Conservation (phyloP, 1,140 invertebrate species). For the Dendroctonus ponderosae region DNA sequence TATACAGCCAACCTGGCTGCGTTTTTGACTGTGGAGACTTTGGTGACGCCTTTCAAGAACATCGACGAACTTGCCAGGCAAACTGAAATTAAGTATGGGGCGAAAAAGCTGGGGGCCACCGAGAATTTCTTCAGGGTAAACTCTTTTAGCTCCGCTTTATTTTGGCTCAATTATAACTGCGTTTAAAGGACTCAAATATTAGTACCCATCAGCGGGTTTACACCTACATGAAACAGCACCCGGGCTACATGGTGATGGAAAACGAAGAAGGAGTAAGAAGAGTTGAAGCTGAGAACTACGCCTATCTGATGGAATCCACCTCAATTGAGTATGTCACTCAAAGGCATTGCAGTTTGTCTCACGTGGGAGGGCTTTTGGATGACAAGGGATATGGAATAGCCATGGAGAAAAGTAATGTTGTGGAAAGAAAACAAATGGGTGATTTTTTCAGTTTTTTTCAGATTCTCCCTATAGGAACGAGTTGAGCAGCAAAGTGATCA, state of each 20-base stretch:
- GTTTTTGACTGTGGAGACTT: conserved; percentile 88
- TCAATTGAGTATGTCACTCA: conserved; percentile 69
- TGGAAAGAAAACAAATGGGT: not conserved
- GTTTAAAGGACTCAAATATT: conserved; percentile 57
- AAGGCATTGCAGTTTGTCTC: conserved; percentile 66
- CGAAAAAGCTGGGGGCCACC: conserved; percentile 77
- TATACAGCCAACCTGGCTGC: conserved; percentile 97
- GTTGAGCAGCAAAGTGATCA: conserved; percentile 73
- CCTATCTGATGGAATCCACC: conserved; percentile 75
- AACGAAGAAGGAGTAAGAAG: conserved; percentile 72
- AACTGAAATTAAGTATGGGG: conserved; percentile 80
- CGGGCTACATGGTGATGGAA: conserved; percentile 62
- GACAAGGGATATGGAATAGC: conserved; percentile 84
- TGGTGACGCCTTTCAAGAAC: conserved; percentile 75
- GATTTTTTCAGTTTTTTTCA: conserved; percentile 50
- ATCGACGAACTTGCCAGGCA: conserved; percentile 83
- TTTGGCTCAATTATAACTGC: not conserved
- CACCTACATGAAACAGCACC: conserved; percentile 65
- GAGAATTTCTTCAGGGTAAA: conserved; percentile 80
- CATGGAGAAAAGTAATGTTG: conserved; percentile 67
- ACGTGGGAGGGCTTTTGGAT: conserved; percentile 69
- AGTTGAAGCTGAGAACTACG: conserved; percentile 65
- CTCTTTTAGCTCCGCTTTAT: not conserved
- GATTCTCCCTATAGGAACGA: conserved; percentile 73
- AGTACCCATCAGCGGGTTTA: conserved; percentile 72